Base-by-base conservation (phyloP, 2,113 vertebrate genomes). In the Pelodiscus sinensis region DNA sequence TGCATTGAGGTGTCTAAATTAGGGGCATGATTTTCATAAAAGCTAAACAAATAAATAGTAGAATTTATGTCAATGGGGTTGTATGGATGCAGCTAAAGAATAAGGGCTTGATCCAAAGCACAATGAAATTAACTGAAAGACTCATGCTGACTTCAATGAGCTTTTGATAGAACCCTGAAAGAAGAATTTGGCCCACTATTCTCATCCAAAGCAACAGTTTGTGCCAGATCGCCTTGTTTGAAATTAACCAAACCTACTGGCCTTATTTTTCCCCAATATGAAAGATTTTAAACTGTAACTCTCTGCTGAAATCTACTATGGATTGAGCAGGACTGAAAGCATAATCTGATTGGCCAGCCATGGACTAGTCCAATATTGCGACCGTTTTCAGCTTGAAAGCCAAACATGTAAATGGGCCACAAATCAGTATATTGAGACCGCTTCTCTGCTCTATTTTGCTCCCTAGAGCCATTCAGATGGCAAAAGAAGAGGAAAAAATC, bases 211-310 rank as follows among this genome's bases (percentile, higher is more conserved):
- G 78, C 4, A 85, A 18, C 7, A 65, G 73, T 71, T 91, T 35
- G 89, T 1, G 6, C 8, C 57, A 79, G 0, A 0, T 44, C 2
- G 31, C 22, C 6, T 50, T 11, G 2, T 5, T 82, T 29, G 57
- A 93, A 89, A 79, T 19, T 84, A 12, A 91, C 29, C 38, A 88
- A 27, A 88, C n/a, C 15, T 9, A 19, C 62, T 79, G 44, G 12
- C 0, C 86, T 15, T 1, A 9, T 24, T 91, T 95, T 80, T 29
- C 1, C 4, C 62, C 62, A 18, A 50, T 15, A 18, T 65, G 78
- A 89, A 51, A 0, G 19, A 19, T 77, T 92, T 21, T 4, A 27
- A 79, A 18, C 21, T 60, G 90, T 35, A 84, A 77, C 11, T 68
- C n/a, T 31, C 31, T 78, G 73, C 87, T 82, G 90, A 87, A 87